Evolutionary conservation across 2,888 invertebrate species (phyloP), one percentile per base, ranked within the genome.

Genomic region (Corbicula japonica): DNA sequence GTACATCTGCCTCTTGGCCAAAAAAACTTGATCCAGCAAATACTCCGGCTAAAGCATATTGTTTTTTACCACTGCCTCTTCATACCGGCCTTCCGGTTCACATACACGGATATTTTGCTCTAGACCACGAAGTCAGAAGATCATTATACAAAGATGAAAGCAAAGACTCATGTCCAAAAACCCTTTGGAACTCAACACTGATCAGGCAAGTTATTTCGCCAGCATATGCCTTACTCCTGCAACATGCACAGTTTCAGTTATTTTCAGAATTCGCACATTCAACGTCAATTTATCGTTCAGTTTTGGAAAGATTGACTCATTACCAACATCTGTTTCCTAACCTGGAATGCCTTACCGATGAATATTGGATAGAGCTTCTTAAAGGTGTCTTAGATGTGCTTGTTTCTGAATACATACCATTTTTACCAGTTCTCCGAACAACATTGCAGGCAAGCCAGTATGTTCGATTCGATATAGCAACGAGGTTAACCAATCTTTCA

Each of bases 151-250:
- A 63, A 26, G 73, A 80, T 6, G 76, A 80, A 32, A 78, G 46
- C 4, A 75, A 80, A 23, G 86, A 86, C 35, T 81, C 84, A 10
- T 88, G 88, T 41, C 76, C 78, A 21, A 89, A 87, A 58, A 84
- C 87, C 4, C 86, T 86, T n/a, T 92, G 92, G 92, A 92, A 92
- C 80, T 73, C 77, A 32, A 60, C 76, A 18, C 54, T 91, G 15
- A 46, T 91, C 10, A 34, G 71, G n/a, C 54, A 86, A 23, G 84
- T 91, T 15, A 84, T 91, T 32, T 86, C 87, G 6, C 88, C 88
- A 21, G 85, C 88, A 0, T 91, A 92, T 66, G 73, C 88, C 12
- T 58, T 46, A 28, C 75, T 81, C 1, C 30, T 88, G 23, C 41
- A 74, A 8, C 15, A 28, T 5, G 21, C 84, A 26, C 81, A 80